A percentile compares a stretch with the other conserved stretches of the same genome.
These are phyloP conservation scores for Melanogrammus aeglefinus DNA, from an alignment of 2,797 vertebrate genomes.

Conservation along the genomic window DNA sequence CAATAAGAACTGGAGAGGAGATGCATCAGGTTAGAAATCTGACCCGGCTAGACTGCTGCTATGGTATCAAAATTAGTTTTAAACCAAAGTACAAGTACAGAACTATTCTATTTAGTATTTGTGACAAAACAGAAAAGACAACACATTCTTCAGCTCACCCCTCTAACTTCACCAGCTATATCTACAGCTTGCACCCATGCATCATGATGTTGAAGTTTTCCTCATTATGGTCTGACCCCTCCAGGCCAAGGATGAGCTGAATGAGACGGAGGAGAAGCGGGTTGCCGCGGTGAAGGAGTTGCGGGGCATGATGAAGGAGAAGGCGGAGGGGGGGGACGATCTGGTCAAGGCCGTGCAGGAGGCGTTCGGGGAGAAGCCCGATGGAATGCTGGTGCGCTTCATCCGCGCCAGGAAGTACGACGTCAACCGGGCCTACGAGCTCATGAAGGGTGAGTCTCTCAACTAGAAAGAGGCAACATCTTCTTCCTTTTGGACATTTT, in stretches of 20 bases:
- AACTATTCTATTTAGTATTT: not conserved
- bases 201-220: not conserved
- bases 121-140: not conserved
- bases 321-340: constrained; percentile 78
- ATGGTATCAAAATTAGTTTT: not conserved
- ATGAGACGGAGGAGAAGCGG: constrained; percentile 86
- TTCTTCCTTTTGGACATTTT: not conserved
- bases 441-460: constrained; percentile 84
- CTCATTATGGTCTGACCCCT: not conserved
- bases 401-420: constrained; percentile 94
- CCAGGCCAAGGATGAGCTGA: constrained; percentile 96
- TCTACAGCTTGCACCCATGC: not conserved
- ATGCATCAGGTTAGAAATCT: not conserved
- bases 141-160: not conserved
- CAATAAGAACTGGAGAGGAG: not conserved
- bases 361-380: constrained; percentile 78
- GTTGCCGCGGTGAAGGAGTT: constrained; percentile 80
- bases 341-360: constrained; percentile 81
- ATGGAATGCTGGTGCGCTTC: constrained; percentile 84
- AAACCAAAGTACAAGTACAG: not conserved
- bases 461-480: not conserved
- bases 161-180: not conserved
- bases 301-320: constrained; percentile 78
- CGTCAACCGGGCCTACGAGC: constrained; percentile 83
- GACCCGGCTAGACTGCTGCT: not conserved